Base-by-base conservation (phyloP, 2,113 vertebrate species). In the Phaetusa simplex region DNA sequence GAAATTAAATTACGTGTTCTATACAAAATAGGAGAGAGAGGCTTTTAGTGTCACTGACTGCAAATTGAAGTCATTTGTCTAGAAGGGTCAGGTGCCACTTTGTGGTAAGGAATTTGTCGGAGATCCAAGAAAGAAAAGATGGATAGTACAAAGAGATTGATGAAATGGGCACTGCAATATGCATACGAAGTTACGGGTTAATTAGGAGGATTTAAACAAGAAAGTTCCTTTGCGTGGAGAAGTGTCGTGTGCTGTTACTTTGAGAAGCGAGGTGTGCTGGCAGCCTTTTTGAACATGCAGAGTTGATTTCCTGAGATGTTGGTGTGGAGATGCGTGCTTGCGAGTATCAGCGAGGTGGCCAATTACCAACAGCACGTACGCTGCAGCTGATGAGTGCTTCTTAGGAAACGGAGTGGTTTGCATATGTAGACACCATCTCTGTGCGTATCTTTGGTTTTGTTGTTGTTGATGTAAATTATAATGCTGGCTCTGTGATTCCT, bases 61-160 rank as follows among this genome's bases (percentile, higher is more conserved):
- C 95, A 97, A 98, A 98, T 98, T 97, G 97, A 97, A 98, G 97
- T 97, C 74, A 97, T 98, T 98, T 98, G 94, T 97, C 97, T 98
- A 78, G 95, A 97, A 95, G 96, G 97, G 96, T 97, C 97, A 98
- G 97, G 93, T 97, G 97, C 93, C 97, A 95, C 96, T 97, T 97
- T 92, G 94, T 84, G 93, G 91, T 96, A 94, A 95, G 90, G 94
- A 90, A 90, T 97, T 96, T 97, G 95, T 97, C 96, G 88, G 86
- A 95, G 96, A 97, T 97, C 96, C 97, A 97, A 95, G 94, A 79
- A 86, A 26, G 88, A 80, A 20, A 95, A 96, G 96, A 98, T 98
- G 97, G 97, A 98, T 98, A 90, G 92, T 93, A 94, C 95, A 96
- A 95, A 95, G 96, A 96, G 94, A 95, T 84, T 94, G 96, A 97